phyloP scores from a whole-genome alignment of 2,113 vertebrate genomes.

The Cichladusa arquata region DNA sequence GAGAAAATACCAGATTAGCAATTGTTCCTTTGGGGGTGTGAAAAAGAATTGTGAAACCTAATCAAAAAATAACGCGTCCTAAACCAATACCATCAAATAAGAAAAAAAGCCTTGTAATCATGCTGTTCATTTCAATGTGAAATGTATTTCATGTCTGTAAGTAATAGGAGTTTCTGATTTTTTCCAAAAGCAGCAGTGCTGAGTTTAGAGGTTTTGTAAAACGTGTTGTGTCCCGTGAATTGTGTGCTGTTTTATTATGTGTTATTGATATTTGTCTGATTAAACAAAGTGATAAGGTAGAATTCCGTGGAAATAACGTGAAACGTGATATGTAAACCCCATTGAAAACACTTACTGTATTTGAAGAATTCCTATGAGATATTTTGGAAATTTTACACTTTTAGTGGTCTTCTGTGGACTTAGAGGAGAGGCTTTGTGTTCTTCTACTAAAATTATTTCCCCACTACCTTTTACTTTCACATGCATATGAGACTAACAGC shows the following conservation, averaged over 20 bases:
- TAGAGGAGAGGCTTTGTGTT: constrained; percentile 64
- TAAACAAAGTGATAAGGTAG: constrained; percentile 68
- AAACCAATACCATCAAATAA: constrained; percentile 43
- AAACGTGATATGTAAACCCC: constrained; percentile 50
- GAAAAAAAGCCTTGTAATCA: constrained; percentile 63
- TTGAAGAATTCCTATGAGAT: constrained; percentile 55
- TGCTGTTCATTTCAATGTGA: constrained; percentile 71
- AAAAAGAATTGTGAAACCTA: constrained; percentile 34
- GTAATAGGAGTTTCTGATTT: constrained; percentile 64
- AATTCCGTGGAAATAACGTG: constrained; percentile 65
- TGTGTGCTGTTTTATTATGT: constrained; percentile 64
- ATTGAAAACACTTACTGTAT: constrained; percentile 59
- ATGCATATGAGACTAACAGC: constrained; percentile 55
- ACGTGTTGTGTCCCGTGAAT: constrained; percentile 65
- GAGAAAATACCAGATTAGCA: background rate
- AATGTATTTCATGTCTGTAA: constrained; percentile 66
- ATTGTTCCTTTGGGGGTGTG: background rate
- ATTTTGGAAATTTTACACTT: constrained; percentile 68
- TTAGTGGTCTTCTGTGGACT: constrained; percentile 68
- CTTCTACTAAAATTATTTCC: constrained; percentile 64
- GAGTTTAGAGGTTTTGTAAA: constrained; percentile 74
- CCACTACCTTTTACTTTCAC: constrained; percentile 64
- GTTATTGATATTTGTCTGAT: constrained; percentile 75
- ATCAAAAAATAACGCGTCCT: constrained; percentile 36
- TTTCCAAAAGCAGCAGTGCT: constrained; percentile 58